A percentile compares a stretch with the other conserved stretches of the same genome.
phyloP scores from a whole-genome alignment of 2,113 vertebrate species.

The Fregetta grallaria region DNA sequence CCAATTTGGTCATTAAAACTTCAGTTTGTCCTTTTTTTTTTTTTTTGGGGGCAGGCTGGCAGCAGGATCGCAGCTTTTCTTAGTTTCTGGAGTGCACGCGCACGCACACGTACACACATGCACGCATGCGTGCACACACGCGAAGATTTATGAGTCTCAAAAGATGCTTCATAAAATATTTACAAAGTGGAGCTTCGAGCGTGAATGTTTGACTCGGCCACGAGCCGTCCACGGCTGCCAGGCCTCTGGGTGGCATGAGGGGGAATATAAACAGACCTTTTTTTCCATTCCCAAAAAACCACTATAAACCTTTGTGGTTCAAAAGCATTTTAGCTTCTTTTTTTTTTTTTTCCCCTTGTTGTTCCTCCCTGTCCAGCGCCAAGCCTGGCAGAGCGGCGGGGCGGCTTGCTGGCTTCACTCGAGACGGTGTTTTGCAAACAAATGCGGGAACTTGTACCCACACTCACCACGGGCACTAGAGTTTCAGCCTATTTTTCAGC shows the following conservation, averaged over 20 bases:
- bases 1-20: background rate
- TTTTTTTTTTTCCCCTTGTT: background rate
- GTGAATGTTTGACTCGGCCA: background rate
- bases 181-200: conserved; percentile 31
- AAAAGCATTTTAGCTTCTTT: background rate
- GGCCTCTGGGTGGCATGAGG: conserved; percentile 56
- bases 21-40: background rate
- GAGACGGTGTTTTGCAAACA: background rate
- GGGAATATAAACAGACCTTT: conserved; percentile 59
- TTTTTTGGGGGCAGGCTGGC: background rate
- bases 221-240: background rate
- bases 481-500: background rate
- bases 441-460: background rate
- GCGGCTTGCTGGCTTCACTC: rapidly evolving
- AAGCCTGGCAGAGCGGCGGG: background rate
- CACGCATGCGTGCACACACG: background rate
- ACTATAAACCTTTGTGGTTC: background rate
- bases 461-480: rapidly evolving
- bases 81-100: background rate
- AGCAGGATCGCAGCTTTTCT: background rate
- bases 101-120: rapidly evolving
- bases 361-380: rapidly evolving
- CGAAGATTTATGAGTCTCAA: conserved; percentile 52
- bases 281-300: conserved; percentile 19
- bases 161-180: conserved; percentile 70